Evolutionary conservation across 64 coral and sea anemone species (phyloP), one percentile per base, ranked within the genome.

Genomic region (Trachythela sp.): DNA sequence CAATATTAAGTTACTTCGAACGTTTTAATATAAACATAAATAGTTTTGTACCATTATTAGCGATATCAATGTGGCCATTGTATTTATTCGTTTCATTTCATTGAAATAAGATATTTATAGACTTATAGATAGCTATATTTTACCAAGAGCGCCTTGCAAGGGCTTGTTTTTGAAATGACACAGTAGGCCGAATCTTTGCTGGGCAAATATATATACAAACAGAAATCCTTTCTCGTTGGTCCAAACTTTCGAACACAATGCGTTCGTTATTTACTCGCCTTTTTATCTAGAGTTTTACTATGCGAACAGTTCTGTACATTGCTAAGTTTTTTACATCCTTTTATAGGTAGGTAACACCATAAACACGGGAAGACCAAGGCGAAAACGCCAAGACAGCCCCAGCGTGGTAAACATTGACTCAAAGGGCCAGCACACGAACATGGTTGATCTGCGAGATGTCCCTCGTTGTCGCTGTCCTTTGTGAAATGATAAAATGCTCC

Each of bases 401-500:
- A 99, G 45, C 96, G 88, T 14, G 96, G 96, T 30, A 88, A 86
- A 51, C 96, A 99, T 20, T 94, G 52, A 32, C 90, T 94, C 6
- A 94, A 24, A 17, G 96, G 91, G 18, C 96, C 96, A 18, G 91
- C 85, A 77, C 96, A 99, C 2, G 96, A 99, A 54, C 96, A 99
- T 37, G 96, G 96, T 34, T 92, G 87, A 72, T 99, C 93, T 20
- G 96, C 96, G 27, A 95, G 85, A 29, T 90, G 68, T 84, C 96
- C 96, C 48, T 99, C 96, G 14, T 93, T 91, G 9, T 91, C 92
- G 70, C 54, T 52, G 56, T 99, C 96, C 51, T 99, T 99, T 24
- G 96, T 99, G 84, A 94, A 91, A 64, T 99, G 96, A 72, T 99
- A 99, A 95, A 99, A 95, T 30, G 94, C 11, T 33, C 96, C 96